Evolutionary conservation across 2,888 invertebrate species (phyloP).

Genomic region (Perithous albicinctus): DNA sequence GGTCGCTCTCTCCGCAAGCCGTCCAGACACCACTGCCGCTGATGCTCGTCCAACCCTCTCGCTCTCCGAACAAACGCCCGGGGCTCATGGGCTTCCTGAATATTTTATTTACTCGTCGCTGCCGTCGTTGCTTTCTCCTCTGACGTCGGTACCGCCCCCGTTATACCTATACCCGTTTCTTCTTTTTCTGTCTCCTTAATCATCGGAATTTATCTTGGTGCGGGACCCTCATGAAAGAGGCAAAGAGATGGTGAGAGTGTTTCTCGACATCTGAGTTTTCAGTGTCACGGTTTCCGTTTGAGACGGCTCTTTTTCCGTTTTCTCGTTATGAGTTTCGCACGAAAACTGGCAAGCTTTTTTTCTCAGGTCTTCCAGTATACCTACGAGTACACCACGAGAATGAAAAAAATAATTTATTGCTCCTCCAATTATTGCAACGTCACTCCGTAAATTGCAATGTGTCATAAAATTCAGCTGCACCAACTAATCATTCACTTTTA

Average conservation of each 20-base stretch:
- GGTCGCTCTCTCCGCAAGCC: constrained; percentile 41
- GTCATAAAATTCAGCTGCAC: too few species aligned
- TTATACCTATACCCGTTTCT: constrained; percentile 40
- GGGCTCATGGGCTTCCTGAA: constrained; percentile 75
- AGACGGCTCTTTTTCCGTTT: background rate
- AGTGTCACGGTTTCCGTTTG: constrained; percentile 35
- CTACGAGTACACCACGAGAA: too few species aligned
- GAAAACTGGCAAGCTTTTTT: background rate
- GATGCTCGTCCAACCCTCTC: constrained; percentile 70
- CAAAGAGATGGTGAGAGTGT: background rate
- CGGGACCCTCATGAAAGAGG: background rate
- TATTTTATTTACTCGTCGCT: constrained; percentile 80
- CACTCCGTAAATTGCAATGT: too few species aligned
- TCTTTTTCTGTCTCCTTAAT: constrained; percentile 59
- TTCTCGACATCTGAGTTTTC: constrained; percentile 41
- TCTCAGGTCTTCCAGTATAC: background rate
- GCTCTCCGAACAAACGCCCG: constrained; percentile 77
- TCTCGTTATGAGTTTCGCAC: background rate
- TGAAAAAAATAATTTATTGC: too few species aligned
- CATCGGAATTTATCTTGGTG: constrained; percentile 61
- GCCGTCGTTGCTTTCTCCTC: constrained; percentile 61
- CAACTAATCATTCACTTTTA: too few species aligned
- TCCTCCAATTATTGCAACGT: too few species aligned
- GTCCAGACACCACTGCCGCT: constrained; percentile 61
- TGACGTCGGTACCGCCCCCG: constrained; percentile 32